These are phyloP conservation scores for Sebastes paucispinis DNA, from an alignment of 2,797 vertebrate genomes.

Conservation along the genomic window DNA sequence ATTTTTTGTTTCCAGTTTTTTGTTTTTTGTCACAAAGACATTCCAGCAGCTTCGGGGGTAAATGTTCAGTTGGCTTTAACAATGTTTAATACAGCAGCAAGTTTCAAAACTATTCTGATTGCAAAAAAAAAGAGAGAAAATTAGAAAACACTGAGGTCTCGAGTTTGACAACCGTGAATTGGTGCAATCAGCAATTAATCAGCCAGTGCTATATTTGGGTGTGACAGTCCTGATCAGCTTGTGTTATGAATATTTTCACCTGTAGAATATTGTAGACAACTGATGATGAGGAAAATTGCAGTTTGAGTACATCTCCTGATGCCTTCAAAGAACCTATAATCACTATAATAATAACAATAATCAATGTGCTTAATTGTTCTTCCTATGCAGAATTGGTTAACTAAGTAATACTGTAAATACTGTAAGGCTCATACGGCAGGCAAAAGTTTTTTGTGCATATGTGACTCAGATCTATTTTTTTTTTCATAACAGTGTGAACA, in stretches of 20 bases:
- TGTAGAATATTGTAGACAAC: background rate
- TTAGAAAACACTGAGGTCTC: background rate
- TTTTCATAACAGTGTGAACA: background rate
- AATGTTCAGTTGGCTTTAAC: background rate
- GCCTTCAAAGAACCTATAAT: background rate
- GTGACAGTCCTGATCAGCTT: background rate
- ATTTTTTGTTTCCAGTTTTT: background rate
- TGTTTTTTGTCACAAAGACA: background rate
- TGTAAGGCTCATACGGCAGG: background rate
- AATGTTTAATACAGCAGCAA: background rate
- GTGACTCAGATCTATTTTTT: background rate
- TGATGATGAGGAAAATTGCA: background rate
- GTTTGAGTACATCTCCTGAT: background rate
- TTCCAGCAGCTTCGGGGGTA: background rate
- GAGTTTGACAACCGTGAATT: background rate
- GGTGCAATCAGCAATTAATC: constrained; percentile 31
- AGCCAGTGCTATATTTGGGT: background rate
- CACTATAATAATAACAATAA: too few relatives aligned
- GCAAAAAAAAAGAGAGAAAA: background rate
- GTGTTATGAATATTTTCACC: background rate
- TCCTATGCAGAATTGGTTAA: background rate
- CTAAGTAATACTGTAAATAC: background rate
- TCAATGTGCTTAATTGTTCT: background rate
- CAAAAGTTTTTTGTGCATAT: background rate
- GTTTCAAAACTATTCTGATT: background rate